Evolutionary conservation across 2,797 vertebrate species (phyloP).

Genomic region (Characodon lateralis): DNA sequence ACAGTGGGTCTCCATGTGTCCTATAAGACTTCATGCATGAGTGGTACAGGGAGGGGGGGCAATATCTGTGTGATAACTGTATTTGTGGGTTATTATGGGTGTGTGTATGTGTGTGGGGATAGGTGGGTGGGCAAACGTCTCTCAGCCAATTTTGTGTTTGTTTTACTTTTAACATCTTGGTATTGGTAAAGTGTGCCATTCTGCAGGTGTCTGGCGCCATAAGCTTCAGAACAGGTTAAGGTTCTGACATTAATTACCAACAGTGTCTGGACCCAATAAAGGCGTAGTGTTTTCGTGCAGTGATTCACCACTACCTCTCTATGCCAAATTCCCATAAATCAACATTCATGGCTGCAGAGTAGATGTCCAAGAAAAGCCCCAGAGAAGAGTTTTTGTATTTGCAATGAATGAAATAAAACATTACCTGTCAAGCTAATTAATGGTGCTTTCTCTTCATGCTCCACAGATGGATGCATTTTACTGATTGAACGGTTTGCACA

Average conservation of each 20-base stretch:
- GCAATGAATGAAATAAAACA: conserved; percentile 5
- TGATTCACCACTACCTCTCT: conserved; percentile 16
- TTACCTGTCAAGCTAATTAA: not conserved
- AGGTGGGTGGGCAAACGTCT: conserved; percentile 50
- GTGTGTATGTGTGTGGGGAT: conserved; percentile 5
- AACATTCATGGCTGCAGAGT: conserved; percentile 11
- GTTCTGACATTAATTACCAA: conserved; percentile 31
- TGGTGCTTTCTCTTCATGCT: not conserved
- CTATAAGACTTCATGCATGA: conserved; percentile 26
- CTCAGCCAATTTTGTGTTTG: not conserved
- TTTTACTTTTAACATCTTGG: conserved; percentile 23
- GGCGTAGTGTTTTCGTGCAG: conserved; percentile 14
- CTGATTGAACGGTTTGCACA: conserved; percentile 3
- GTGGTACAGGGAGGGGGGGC: not conserved
- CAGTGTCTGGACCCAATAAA: conserved; percentile 34
- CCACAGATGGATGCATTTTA: conserved; percentile 8
- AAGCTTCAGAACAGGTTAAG: conserved; percentile 14
- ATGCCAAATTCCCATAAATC: conserved; percentile 23
- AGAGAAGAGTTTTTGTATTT: conserved; percentile 14
- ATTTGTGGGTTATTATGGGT: conserved; percentile 31
- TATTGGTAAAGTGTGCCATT: conserved; percentile 28
- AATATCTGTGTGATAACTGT: conserved; percentile 35
- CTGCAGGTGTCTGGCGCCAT: conserved; percentile 17
- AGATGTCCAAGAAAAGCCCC: conserved; percentile 11
- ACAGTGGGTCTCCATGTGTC: conserved; percentile 48